Percentiles rank a stretch among this genome's conserved stretches.
phyloP scores from a whole-genome alignment of 2,113 vertebrate species.

The Lampris megalopsis region DNA sequence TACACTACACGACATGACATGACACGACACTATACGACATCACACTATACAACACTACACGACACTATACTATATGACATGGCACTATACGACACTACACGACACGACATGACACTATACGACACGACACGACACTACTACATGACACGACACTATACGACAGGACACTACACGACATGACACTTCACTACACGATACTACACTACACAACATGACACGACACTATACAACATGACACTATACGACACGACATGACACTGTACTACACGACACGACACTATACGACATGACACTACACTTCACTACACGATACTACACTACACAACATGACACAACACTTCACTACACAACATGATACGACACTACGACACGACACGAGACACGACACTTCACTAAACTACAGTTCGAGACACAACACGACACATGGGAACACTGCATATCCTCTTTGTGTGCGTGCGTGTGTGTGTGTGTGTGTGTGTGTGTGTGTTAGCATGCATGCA shows the following conservation, averaged over 20 bases:
- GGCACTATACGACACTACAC: no score
- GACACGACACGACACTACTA: neutral
- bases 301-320: neutral
- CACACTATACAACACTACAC: neutral
- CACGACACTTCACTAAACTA: neutral
- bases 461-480: no score
- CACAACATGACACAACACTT: neutral
- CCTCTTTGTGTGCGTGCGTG: no score
- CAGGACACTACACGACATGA: no score
- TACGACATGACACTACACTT: neutral
- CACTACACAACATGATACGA: neutral
- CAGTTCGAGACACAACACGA: neutral
- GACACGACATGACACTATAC: no score
- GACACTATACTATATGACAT: neutral
- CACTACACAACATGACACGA: neutral
- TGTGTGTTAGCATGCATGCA: no score
- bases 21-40: no score
- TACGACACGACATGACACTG: neutral
- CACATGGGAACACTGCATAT: no score
- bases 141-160: neutral
- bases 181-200: neutral
- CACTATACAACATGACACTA: neutral
- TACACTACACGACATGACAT: no score
- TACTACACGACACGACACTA: neutral
- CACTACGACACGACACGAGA: neutral